Conservation (phyloP, 2,888 invertebrate species). For the Cosmopolites sordidus region DNA sequence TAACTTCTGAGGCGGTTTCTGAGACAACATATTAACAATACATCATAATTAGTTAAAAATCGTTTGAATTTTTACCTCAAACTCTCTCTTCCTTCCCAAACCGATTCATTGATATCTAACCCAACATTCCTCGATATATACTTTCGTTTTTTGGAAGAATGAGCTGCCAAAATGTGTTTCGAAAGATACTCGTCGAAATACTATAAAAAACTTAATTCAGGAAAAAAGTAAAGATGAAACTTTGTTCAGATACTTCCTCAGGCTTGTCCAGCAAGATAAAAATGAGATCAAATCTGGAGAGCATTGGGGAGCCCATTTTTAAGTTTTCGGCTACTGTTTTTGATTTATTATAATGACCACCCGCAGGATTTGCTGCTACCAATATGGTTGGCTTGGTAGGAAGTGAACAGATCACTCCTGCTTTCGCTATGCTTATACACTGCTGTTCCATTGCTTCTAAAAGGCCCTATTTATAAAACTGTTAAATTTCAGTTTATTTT, state of each 20-base stretch:
- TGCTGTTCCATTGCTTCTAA: conserved; percentile 95
- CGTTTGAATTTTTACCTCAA: too few relatives aligned
- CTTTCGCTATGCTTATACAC: conserved; percentile 83
- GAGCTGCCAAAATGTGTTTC: conserved; percentile 78
- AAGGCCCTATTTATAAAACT: conserved; percentile 71
- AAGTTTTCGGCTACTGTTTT: conserved; percentile 89
- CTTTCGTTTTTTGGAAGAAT: conserved; percentile 49
- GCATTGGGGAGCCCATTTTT: conserved; percentile 75
- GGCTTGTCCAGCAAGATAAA: conserved; percentile 87
- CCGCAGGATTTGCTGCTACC: conserved; percentile 89
- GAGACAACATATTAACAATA: conserved; percentile 15
- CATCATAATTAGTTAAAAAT: too few relatives aligned
- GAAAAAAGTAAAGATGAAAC: background rate
- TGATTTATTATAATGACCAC: conserved; percentile 82
- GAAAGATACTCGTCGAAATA: conserved; percentile 72
- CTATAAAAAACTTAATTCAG: too few relatives aligned
- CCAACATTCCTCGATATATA: background rate
- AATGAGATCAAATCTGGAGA: conserved; percentile 90
- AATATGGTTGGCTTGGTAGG: conserved; percentile 81
- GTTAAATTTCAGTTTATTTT: too few relatives aligned
- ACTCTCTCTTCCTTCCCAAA: background rate
- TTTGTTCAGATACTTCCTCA: conserved; percentile 60
- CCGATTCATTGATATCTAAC: background rate
- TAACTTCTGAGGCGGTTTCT: conserved; percentile 60
- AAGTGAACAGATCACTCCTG: conserved; percentile 78